Conservation (phyloP, 2,113 vertebrate species). For the Hylia prasina region DNA sequence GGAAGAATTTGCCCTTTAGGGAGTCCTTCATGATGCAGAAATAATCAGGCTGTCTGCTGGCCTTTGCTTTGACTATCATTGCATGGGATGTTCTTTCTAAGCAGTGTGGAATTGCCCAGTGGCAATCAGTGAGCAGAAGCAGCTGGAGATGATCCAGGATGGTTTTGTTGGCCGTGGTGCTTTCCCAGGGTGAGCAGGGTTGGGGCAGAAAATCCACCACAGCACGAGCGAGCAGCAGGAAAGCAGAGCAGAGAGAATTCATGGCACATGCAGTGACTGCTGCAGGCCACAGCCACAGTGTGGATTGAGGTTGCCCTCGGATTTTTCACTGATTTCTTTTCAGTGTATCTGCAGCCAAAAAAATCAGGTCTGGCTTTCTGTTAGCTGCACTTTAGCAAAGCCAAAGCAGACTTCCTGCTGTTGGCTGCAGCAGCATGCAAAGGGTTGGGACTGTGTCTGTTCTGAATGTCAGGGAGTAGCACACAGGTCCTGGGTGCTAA, state of each 20-base stretch:
- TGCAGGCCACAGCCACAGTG: background rate
- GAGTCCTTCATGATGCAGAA: background rate
- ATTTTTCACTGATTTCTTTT: background rate
- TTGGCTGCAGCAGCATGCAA: background rate
- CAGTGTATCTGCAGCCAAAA: background rate
- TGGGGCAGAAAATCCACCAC: background rate
- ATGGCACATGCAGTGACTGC: background rate
- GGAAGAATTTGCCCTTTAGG: slow-evolving; percentile 29
- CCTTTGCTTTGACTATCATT: background rate
- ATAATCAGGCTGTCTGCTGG: background rate
- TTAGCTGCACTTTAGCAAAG: background rate
- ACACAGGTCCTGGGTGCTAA: background rate
- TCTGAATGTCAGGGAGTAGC: background rate
- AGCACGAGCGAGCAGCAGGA: fast-evolving
- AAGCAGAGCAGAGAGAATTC: background rate
- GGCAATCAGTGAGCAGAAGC: background rate
- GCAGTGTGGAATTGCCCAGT: background rate
- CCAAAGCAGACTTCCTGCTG: background rate
- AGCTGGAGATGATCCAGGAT: background rate
- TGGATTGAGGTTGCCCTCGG: background rate
- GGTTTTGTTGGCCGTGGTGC: background rate
- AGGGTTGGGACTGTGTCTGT: background rate
- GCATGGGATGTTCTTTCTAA: background rate
- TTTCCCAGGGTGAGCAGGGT: fast-evolving
- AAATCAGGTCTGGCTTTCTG: background rate